Evolutionary conservation across 2,888 invertebrate genomes (phyloP), one percentile per base, ranked within the genome.

Genomic region (Phengaris alcon): DNA sequence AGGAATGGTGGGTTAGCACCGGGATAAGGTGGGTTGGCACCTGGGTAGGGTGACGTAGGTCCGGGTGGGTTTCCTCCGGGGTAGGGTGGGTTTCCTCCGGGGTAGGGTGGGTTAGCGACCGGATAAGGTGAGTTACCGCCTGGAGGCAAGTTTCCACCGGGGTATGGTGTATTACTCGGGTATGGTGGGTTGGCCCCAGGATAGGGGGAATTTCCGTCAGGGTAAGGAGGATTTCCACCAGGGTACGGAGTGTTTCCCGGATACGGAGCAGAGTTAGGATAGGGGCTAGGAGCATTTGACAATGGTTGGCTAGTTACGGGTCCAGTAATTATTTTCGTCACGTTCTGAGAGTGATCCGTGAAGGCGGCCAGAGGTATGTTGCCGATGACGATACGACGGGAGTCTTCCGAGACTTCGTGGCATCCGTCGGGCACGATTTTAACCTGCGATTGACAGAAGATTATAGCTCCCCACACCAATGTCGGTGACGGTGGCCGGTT

Each of bases 291-390:
- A 48, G 77, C 80, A 7, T 79, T 76, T 0, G 80, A 74, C 46
- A 81, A 13, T 0, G 88, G 86, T 76, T 89, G 87, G 76, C 80
- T 83, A 3, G 84, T 77, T 12, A 87, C 76, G 0, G 72, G 52
- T 12, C 52, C 52, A 6, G 69, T n/a, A 3, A 52, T 22, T 10
- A 72, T 54, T 8, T 52, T n/a, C 4, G 69, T 72, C 8, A 72
- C 13, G 54, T 72, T 72, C 54, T 72, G 72, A 7, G 72, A 72
- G 35, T 72, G 72, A 35, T 85, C 85, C 73, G 87, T 86, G 77
- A 80, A 84, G 48, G 84, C 87, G 0, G 81, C 77, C 6, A 93
- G 78, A 0, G 93, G 92, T 5, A 90, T 78, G 6, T 84, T 87
- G 0, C 93, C 93, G 15, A 93, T 82, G 9, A 86, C 81, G 35